Conservation (phyloP, 2,888 invertebrate genomes). For the Himalopsyche japonica region DNA sequence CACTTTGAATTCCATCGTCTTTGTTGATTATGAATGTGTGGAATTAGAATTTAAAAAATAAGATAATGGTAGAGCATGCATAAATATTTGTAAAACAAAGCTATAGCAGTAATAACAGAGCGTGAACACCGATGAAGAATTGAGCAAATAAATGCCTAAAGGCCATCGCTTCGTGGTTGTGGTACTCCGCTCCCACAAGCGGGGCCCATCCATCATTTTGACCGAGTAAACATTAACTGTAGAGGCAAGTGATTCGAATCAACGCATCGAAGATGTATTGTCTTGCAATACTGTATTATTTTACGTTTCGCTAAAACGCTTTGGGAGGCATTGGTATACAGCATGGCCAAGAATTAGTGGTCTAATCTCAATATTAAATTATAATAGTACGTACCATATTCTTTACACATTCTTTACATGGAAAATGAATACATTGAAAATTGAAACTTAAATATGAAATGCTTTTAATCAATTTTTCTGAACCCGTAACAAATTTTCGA, state of each 20-base stretch:
- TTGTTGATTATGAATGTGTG: too few species aligned
- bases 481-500: too few species aligned
- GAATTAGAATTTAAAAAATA: too few species aligned
- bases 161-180: background rate
- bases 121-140: background rate
- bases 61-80: too few species aligned
- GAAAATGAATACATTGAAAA: too few species aligned
- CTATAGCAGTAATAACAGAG: background rate
- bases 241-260: background rate
- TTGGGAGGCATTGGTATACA: background rate
- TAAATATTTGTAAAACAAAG: background rate
- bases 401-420: too few species aligned
- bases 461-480: too few species aligned
- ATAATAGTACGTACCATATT: too few species aligned
- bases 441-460: too few species aligned
- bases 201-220: background rate
- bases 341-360: background rate
- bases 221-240: background rate
- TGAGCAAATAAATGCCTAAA: background rate
- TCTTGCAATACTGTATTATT: background rate
- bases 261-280: background rate
- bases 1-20: too few species aligned
- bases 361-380: too few species aligned
- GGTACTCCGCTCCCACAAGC: background rate
- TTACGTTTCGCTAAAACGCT: background rate